phyloP scores from a whole-genome alignment of 2,888 invertebrate genomes.

The Hoplodrina ambigua region DNA sequence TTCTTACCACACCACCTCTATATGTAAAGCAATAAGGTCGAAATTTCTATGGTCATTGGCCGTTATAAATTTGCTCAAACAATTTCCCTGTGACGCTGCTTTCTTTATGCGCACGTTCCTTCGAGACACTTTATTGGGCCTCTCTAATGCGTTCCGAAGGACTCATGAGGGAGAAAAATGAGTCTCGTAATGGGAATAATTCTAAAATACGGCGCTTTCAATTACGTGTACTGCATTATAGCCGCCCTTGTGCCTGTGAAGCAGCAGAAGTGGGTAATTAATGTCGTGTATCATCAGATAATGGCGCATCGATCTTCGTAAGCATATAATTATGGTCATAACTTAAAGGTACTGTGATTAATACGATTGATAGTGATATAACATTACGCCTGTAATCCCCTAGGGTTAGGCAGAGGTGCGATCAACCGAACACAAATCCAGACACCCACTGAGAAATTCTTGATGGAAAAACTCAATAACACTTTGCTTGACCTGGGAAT shows the following conservation, averaged over 20 bases:
- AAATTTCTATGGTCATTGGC: slow-evolving; percentile 3
- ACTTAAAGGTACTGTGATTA: too few relatives aligned
- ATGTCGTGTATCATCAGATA: not conserved
- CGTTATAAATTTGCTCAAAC: slow-evolving; percentile 32
- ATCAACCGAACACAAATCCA: too few relatives aligned
- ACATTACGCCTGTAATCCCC: too few relatives aligned
- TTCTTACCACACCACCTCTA: slow-evolving; percentile 10
- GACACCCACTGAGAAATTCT: too few relatives aligned
- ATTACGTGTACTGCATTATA: slow-evolving; percentile 47
- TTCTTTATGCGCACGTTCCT: slow-evolving; percentile 70
- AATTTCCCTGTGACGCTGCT: slow-evolving; percentile 68
- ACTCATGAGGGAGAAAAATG: slow-evolving; percentile 64
- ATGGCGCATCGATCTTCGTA: not conserved
- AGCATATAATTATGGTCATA: not conserved
- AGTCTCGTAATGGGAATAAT: slow-evolving; percentile 58
- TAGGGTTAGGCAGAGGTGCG: too few relatives aligned
- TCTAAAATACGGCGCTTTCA: slow-evolving; percentile 57
- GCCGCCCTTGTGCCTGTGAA: not conserved
- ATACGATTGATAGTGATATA: too few relatives aligned
- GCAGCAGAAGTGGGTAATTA: slow-evolving; percentile 11
- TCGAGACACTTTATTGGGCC: slow-evolving; percentile 70
- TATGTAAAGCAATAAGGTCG: slow-evolving; percentile 21
- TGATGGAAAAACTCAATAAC: too few relatives aligned
- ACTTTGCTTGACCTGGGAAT: too few relatives aligned
- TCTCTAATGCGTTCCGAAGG: slow-evolving; percentile 73